Conservation (phyloP, 2,888 invertebrate species). For the Ormyrus nitidulus region DNA sequence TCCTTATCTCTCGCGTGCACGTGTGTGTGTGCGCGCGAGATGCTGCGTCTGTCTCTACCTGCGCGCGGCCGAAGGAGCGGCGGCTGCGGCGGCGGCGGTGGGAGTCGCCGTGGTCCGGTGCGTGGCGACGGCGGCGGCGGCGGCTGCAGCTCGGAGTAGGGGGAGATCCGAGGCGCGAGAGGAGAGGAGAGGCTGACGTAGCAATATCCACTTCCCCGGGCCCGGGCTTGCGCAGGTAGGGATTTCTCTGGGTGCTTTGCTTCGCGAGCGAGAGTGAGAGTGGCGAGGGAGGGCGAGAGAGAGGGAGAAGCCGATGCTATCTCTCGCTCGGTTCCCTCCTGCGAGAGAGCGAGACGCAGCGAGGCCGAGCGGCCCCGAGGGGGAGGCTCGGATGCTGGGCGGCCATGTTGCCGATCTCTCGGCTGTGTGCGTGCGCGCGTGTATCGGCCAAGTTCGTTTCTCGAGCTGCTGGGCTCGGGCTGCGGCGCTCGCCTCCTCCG, state of each 20-base stretch:
- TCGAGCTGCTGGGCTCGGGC: conserved; percentile 28
- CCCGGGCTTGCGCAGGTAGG: conserved; percentile 40
- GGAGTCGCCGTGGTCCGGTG: conserved; percentile 76
- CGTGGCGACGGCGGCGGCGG: conserved; percentile 24
- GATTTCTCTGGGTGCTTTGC: conserved; percentile 25
- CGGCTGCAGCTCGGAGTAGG: conserved; percentile 26
- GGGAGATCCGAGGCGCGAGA: conserved; percentile 57
- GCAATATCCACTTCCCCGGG: conserved; percentile 25
- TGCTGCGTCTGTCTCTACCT: background rate
- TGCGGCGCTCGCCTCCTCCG: conserved; percentile 42
- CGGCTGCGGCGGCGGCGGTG: conserved; percentile 75
- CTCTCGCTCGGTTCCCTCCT: no score
- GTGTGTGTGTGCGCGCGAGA: no score
- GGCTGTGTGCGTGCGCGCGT: conserved; percentile 24
- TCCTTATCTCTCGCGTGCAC: background rate
- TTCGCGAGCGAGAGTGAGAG: conserved; percentile 43
- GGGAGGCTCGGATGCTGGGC: conserved; percentile 76
- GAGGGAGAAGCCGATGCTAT: conserved; percentile 42
- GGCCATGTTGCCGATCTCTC: conserved; percentile 84
- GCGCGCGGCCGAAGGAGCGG: conserved; percentile 5
- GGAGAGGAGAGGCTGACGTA: conserved; percentile 43
- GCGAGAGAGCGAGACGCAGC: conserved; percentile 54
- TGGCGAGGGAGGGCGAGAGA: conserved; percentile 37
- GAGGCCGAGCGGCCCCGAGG: conserved; percentile 43
- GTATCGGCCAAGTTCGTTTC: conserved; percentile 28